phyloP scores from a whole-genome alignment of 1,140 invertebrate species.

The Nasonia giraulti region DNA sequence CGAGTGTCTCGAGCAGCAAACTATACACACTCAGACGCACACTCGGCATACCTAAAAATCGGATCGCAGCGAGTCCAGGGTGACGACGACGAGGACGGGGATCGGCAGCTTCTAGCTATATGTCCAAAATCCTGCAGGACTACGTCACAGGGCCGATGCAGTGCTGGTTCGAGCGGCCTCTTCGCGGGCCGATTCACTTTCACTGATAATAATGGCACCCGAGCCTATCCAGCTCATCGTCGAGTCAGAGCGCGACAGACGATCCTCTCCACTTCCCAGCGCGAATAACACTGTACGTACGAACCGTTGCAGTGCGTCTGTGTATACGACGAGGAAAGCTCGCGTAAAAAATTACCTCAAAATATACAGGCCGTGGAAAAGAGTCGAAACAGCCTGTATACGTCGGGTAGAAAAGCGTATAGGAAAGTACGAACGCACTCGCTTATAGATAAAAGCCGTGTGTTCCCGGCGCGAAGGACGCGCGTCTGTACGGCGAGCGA shows the following conservation, averaged over 20 bases:
- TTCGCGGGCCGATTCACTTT: neutral
- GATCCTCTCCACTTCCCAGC: slow-evolving; percentile 15
- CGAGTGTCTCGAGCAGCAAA: neutral
- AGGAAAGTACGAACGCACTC: too few species aligned
- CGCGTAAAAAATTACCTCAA: too few species aligned
- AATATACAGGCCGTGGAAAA: neutral
- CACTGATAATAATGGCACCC: neutral
- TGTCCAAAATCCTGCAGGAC: neutral
- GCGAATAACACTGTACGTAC: too few species aligned
- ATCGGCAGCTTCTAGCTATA: neutral
- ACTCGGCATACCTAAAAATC: neutral
- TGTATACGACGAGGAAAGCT: too few species aligned
- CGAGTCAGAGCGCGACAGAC: slow-evolving; percentile 22
- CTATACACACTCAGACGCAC: neutral
- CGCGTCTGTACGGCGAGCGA: slow-evolving; percentile 47
- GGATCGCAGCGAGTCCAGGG: too few species aligned
- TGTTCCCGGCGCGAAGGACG: slow-evolving; percentile 19
- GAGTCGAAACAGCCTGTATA: neutral
- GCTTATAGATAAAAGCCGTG: slow-evolving; percentile 7
- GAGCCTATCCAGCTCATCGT: slow-evolving; percentile 6
- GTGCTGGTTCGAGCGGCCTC: neutral
- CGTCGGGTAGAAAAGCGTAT: neutral
- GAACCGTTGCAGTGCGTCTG: too few species aligned
- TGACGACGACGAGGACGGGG: too few species aligned
- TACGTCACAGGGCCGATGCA: neutral